Percentiles rank a stretch among this genome's conserved stretches.
Evolutionary conservation across 1,140 invertebrate species (phyloP).

Genomic region (Temnothorax curvispinosus): DNA sequence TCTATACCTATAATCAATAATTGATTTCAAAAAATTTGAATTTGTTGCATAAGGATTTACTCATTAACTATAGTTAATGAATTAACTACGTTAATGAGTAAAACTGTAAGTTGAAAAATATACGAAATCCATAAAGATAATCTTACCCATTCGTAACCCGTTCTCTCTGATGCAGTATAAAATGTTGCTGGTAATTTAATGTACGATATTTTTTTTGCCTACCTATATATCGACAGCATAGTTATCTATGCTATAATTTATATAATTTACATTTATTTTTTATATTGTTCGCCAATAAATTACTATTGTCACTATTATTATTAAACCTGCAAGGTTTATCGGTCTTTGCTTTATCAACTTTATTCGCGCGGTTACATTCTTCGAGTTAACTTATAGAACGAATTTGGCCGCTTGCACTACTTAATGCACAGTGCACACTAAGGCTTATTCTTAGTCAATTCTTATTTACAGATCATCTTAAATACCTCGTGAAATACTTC

Average conservation of each 20-base stretch:
- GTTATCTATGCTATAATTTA: background rate
- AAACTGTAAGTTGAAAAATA: constrained; percentile 1
- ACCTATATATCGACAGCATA: background rate
- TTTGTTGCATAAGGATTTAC: background rate
- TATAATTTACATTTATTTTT: constrained; percentile 5
- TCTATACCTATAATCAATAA: background rate
- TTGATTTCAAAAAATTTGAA: background rate
- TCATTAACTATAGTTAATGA: background rate
- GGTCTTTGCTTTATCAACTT: background rate
- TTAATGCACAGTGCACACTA: too few relatives aligned
- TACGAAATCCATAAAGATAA: background rate
- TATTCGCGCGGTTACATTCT: background rate
- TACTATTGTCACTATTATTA: background rate
- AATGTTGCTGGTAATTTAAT: background rate
- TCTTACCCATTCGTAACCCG: background rate
- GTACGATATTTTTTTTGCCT: background rate
- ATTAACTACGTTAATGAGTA: background rate
- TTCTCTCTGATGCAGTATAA: background rate
- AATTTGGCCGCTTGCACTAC: too few relatives aligned
- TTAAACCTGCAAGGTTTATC: background rate
- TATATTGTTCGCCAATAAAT: background rate
- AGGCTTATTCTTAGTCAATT: too few relatives aligned
- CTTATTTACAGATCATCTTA: too few relatives aligned
- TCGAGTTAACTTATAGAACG: background rate
- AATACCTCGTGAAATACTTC: too few relatives aligned